Conservation (phyloP, 2,797 vertebrate genomes). For the Malurus splendens region DNA sequence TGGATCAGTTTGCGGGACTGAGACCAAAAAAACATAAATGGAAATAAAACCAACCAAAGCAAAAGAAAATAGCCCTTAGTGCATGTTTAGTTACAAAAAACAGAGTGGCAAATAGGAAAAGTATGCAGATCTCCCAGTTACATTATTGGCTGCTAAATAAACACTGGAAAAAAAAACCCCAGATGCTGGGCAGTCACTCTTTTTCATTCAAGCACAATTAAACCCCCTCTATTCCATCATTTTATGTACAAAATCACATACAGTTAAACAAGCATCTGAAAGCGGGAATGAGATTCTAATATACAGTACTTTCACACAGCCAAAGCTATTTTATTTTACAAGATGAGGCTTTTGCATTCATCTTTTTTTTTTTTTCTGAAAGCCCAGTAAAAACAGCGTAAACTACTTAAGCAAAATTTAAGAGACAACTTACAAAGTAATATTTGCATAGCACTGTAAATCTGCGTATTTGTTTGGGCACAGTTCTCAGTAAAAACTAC, state of each 20-base stretch:
- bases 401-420: not conserved
- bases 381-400: conserved; percentile 1
- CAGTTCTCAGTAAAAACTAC: not conserved
- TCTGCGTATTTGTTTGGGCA: not conserved
- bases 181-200: not conserved
- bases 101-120: not conserved
- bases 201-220: not conserved
- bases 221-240: not conserved
- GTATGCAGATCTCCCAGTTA: not conserved
- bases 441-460: conserved; percentile 32
- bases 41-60: not conserved
- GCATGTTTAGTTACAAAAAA: not conserved
- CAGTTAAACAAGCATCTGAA: not conserved
- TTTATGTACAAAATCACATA: not conserved
- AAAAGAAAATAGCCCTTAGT: not conserved
- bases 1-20: not conserved
- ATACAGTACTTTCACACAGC: conserved; percentile 37
- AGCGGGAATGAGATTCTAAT: conserved; percentile 1
- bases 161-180: rapidly evolving
- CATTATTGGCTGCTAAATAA: not conserved
- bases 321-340: conserved; percentile 63
- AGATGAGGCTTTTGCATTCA: not conserved
- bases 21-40: not conserved
- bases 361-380: not conserved
- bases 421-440: conserved; percentile 18